These are phyloP conservation scores for Lasioglossum villosulum DNA, from an alignment of 2,888 invertebrate species.

Conservation along the genomic window DNA sequence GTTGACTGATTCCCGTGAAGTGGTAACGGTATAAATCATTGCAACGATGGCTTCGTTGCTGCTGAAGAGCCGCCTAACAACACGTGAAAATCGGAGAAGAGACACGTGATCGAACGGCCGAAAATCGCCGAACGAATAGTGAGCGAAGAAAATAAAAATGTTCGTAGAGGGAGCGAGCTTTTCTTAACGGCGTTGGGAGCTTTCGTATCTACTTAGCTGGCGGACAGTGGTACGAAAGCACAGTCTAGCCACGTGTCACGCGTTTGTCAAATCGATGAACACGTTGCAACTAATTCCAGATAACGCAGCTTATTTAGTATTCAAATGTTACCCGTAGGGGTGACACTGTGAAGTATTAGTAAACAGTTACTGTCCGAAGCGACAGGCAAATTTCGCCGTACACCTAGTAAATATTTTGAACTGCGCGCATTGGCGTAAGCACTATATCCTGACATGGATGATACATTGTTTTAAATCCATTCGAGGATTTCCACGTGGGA, in stretches of 20 bases:
- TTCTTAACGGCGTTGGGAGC: constrained; percentile 22
- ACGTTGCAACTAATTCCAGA: background rate
- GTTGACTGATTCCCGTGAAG: background rate
- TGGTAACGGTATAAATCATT: background rate
- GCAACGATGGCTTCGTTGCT: constrained; percentile 12
- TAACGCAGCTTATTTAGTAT: constrained; percentile 5
- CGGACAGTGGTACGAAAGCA: constrained; percentile 7
- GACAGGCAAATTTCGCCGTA: background rate
- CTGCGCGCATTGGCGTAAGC: background rate
- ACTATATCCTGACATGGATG: background rate
- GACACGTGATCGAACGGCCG: background rate
- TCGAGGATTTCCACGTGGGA: background rate
- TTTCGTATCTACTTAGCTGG: constrained; percentile 14
- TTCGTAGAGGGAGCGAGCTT: constrained; percentile 2
- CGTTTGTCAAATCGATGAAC: constrained; percentile 33
- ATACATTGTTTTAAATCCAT: background rate
- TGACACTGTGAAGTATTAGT: background rate
- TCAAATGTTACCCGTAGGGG: background rate
- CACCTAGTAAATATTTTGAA: constrained; percentile 16
- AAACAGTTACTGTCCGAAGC: background rate
- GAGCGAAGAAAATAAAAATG: constrained; percentile 17
- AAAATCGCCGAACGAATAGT: background rate
- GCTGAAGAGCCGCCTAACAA: background rate
- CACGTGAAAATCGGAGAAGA: background rate
- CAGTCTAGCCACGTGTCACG: constrained; percentile 45